Evolutionary conservation across 2,797 vertebrate genomes (phyloP).

Genomic region (Capromys pilorides): DNA sequence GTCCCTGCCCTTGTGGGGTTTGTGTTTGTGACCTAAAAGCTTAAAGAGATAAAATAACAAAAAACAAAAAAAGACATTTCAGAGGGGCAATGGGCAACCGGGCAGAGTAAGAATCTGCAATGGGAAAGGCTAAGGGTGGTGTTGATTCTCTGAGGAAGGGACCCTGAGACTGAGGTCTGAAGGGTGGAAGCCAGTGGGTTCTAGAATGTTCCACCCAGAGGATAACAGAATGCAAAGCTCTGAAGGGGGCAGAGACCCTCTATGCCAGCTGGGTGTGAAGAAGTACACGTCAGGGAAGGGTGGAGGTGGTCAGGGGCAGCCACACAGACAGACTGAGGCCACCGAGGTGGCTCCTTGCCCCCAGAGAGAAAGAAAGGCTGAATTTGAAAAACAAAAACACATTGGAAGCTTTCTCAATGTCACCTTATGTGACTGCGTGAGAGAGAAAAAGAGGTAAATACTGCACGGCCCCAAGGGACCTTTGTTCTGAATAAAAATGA

Average conservation of each 20-base stretch:
- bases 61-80: not conserved
- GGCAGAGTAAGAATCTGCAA: not conserved
- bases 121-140: accelerated
- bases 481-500: not conserved
- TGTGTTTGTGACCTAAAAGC: not conserved
- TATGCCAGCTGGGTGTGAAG: not conserved
- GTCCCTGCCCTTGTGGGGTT: not conserved
- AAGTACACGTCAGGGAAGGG: not conserved
- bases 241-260: not conserved
- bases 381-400: not conserved
- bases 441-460: not conserved
- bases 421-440: not conserved
- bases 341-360: not conserved
- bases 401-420: not conserved
- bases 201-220: not conserved
- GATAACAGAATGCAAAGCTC: not conserved
- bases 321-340: not conserved
- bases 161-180: not conserved
- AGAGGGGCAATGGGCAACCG: not conserved
- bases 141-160: not conserved
- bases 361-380: not conserved
- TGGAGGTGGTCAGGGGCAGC: not conserved
- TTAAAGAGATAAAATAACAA: not conserved
- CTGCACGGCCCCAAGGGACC: not conserved
- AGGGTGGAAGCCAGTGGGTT: not conserved